Evolutionary conservation across 2,888 invertebrate genomes (phyloP), one percentile per base, ranked within the genome.

Genomic region (Nomada fucata): DNA sequence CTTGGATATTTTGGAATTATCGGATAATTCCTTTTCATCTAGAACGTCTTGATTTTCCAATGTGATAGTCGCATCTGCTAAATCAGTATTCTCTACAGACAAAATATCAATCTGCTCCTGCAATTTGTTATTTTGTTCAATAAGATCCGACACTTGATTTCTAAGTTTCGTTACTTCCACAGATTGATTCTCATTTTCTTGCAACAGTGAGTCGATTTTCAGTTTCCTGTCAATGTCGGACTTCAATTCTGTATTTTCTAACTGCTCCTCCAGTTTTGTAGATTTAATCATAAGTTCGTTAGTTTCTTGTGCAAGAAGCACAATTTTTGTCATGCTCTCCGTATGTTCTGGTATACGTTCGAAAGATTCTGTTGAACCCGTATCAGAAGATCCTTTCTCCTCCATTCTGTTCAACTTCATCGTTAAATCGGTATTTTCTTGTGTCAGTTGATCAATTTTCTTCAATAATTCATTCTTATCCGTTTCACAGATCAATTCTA

Each of bases 301-400:
- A 70, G 92, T 93, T 63, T 93, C 93, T 26, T 89, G 88, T 0
- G 90, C 91, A 4, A 93, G 84, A 4, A 90, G 53, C 57, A 92
- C 90, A 10, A 93, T 88, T 61, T 89, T 92, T 11, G 90, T 86
- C 0, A 84, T 63, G 26, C 73, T 79, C 26, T 84, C 83, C 26
- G 36, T 83, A 7, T 86, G 85, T 10, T 85, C 86, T 11, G 83
- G 92, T 57, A 93, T 93, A 4, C 91, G 91, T 76, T 93, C 93
- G 67, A 93, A 93, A 0, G 93, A 93, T 85, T 93, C 93, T 0
- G 93, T 93, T 0, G 93, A 93, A 20, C 93, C 93, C 0, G 92
- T 91, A 29, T 92, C 92, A 0, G 92, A 92, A 0, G 93, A 92
- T 20, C 92, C 92, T 75, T 93, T 93, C 65, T 93, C 93, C 75